Conservation (phyloP, 2,113 vertebrate genomes). For the Puffinus mauretanicus region DNA sequence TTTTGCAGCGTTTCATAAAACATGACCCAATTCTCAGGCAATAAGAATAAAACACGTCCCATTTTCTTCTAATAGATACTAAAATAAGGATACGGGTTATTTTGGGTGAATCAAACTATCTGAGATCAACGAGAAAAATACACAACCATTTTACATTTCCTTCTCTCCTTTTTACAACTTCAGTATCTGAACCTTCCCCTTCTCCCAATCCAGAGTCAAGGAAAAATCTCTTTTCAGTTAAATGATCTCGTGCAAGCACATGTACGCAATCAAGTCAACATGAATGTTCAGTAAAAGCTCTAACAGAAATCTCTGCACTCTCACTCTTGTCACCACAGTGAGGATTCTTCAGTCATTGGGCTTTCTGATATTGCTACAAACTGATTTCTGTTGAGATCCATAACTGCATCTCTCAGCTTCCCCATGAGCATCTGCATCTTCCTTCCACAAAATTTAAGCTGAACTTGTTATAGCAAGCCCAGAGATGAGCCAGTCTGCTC, state of each 20-base stretch:
- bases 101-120: not conserved
- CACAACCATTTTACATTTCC: not conserved
- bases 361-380: not conserved
- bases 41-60: not conserved
- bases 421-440: not conserved
- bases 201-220: not conserved
- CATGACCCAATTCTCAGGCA: not conserved
- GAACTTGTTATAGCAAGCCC: not conserved
- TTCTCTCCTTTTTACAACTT: not conserved
- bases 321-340: not conserved
- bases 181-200: not conserved
- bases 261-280: accelerated
- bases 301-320: not conserved
- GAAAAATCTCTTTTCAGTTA: not conserved
- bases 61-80: not conserved
- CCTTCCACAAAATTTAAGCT: not conserved
- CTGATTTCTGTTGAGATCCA: not conserved
- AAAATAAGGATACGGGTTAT: not conserved
- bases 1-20: not conserved
- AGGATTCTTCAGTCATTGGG: not conserved
- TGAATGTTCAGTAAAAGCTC: not conserved
- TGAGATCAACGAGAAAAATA: not conserved
- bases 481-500: not conserved
- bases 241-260: not conserved
- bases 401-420: not conserved